These are phyloP conservation scores for Poecile atricapillus DNA, from an alignment of 2,113 vertebrate species.

Conservation along the genomic window DNA sequence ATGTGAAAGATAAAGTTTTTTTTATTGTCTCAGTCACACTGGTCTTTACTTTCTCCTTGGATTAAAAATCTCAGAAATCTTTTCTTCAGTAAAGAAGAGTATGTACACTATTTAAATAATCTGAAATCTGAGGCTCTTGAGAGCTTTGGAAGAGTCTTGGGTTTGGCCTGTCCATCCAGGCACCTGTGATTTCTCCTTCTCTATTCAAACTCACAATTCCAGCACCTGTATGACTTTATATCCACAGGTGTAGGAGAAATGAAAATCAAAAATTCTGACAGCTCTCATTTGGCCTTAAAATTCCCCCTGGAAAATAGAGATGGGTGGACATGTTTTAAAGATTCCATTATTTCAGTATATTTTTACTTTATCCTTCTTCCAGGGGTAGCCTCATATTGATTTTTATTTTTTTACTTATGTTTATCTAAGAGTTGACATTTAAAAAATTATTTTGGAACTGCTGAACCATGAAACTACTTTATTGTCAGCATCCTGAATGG, in stretches of 20 bases:
- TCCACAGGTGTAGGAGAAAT: not conserved
- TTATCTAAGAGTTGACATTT: conserved; percentile 65
- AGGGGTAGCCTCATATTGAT: conserved; percentile 2
- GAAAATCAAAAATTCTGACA: not conserved
- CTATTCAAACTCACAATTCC: not conserved
- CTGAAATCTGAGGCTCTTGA: not conserved
- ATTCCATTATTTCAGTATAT: conserved; percentile 45
- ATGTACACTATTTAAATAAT: not conserved
- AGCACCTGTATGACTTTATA: not conserved
- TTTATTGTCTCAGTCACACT: not conserved
- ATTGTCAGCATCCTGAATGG: conserved; percentile 67
- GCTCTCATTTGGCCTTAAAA: not conserved
- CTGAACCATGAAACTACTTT: conserved; percentile 70
- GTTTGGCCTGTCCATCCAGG: not conserved
- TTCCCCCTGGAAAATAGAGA: not conserved
- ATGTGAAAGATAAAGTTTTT: not conserved
- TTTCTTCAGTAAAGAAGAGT: not conserved
- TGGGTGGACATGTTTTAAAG: not conserved
- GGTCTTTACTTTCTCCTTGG: not conserved
- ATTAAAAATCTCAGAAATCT: not conserved
- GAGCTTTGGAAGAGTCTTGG: not conserved
- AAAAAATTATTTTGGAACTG: conserved; percentile 65
- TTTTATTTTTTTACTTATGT: conserved; percentile 6
- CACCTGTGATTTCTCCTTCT: not conserved
- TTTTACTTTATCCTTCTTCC: conserved; percentile 21